Percentiles rank a stretch among this genome's conserved stretches.
Conservation (phyloP, 1,140 invertebrate species). For the Oreohelix idahoensis region DNA sequence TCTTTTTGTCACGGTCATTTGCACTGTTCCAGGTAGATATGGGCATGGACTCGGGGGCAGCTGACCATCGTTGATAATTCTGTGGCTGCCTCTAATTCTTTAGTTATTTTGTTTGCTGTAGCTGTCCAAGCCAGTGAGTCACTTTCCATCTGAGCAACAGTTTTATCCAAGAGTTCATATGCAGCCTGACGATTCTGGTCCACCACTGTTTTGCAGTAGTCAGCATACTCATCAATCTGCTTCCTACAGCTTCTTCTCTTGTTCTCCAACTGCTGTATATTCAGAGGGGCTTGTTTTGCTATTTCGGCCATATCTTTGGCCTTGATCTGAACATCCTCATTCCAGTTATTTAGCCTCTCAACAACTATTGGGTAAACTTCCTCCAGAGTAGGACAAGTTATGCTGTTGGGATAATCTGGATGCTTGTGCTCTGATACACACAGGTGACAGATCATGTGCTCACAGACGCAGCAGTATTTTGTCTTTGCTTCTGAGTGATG, state of each 20-base stretch:
- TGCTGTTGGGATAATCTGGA: conserved; percentile 27
- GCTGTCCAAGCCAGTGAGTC: background rate
- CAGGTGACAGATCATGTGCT: conserved; percentile 16
- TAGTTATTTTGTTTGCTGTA: background rate
- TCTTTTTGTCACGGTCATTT: conserved; percentile 31
- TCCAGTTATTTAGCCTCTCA: conserved; percentile 35
- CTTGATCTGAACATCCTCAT: conserved; percentile 38
- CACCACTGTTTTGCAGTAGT: conserved; percentile 35
- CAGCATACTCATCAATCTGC: conserved; percentile 33
- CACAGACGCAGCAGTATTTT: conserved; percentile 31
- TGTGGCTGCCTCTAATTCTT: conserved; percentile 3
- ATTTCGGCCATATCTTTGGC: conserved; percentile 24
- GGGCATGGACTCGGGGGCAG: conserved; percentile 35
- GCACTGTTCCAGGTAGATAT: conserved; percentile 38
- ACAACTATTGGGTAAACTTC: conserved; percentile 31
- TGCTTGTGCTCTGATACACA: conserved; percentile 28
- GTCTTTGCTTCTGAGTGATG: background rate
- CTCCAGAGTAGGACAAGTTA: background rate
- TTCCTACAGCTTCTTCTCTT: conserved; percentile 19
- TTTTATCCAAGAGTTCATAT: conserved; percentile 24
- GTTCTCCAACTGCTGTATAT: conserved; percentile 10
- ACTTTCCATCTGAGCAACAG: conserved; percentile 27
- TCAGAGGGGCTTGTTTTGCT: conserved; percentile 10
- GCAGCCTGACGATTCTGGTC: conserved; percentile 31
- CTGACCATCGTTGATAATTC: conserved; percentile 39